phyloP scores from a whole-genome alignment of 2,113 vertebrate genomes.

The chimpanzee (Pan troglodytes) region NHGRI_mPanTro3-v2.1_pri NC_072403.2:6321501-6322000 shows the following conservation, averaged over 20 bases:
- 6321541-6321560: background rate
- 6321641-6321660: background rate
- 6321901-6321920: background rate
- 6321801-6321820: background rate
- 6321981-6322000: background rate
- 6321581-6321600: background rate
- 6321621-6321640: too few species aligned
- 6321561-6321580: background rate
- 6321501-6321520: background rate
- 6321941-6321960: too few species aligned
- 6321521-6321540: background rate
- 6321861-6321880: background rate
- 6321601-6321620: background rate
- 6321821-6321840: background rate
- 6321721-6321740: background rate
- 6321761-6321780: background rate
- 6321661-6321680: background rate
- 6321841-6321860: background rate
- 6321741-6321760: rapidly evolving
- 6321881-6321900: background rate
- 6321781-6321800: background rate
- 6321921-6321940: background rate
- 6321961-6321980: background rate
- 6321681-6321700: background rate
- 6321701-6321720: background rate